Evolutionary conservation across 2,888 invertebrate species (phyloP), one percentile per base, ranked within the genome.

Genomic region (Choreutis nemorana): DNA sequence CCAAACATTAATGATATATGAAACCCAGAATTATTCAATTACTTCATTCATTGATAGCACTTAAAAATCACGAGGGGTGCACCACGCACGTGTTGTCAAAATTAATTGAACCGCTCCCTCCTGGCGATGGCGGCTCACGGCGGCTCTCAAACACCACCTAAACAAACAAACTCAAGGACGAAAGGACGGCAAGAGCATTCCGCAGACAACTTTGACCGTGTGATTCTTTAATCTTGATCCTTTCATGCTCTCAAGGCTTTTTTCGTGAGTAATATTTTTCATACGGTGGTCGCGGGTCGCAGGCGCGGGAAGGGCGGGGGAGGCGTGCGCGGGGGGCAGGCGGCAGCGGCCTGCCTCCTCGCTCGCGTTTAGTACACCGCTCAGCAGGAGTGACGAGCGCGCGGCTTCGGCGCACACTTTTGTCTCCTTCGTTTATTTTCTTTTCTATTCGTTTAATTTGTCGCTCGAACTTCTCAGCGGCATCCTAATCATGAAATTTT

Each of bases 381-480:
- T 77, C 77, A 78, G 73, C 72, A 67, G 64, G 75, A 77, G 78
- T 70, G 75, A 65, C 75, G 79, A 65, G 72, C 78, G 79, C 78
- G 58, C 73, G 78, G 63, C 68, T 75, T 63, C 42, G 58, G n/a
- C n/a, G n/a, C n/a, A n/a, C n/a, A 70, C 62, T 71, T 78, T 73
- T 61, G 64, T 72, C 70, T 78, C 75, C 70, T 77, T 78, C 75
- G 70, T 75, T 78, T 78, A 73, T 77, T 78, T 78, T 78, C 72
- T 75, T 77, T 78, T 77, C 66, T 75, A 73, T 78, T 77, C 73
- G 64, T 78, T 78, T 78, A 59, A 71, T 78, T 78, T 72, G 57
- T 61, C 60, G 61, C 57, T 61, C 58, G 56, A 55, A 61, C 61
- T 59, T 51, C 49, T 48, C 53, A n/a, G n/a, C n/a, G 48, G 50